Base-by-base conservation (phyloP, 2,113 vertebrate species). In the Sceloporus tristichus region DNA sequence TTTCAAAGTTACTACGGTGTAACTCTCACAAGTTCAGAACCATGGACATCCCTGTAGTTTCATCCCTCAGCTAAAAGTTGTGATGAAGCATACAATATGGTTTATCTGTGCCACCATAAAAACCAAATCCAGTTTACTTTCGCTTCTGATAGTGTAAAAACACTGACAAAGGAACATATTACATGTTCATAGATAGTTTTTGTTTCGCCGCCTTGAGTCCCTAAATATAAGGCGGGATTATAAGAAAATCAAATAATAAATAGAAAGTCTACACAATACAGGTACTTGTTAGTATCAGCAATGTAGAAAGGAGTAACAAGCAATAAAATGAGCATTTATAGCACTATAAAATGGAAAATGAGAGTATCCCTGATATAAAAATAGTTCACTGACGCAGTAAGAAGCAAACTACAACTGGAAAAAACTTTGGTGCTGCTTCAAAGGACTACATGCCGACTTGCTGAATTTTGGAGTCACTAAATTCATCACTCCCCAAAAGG, bases 361-460 rank as follows among this genome's bases (percentile, higher is more conserved):
- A 2, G 38, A 59, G n/a, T 54, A 79, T 76, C 81, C 83, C 54
- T 66, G 75, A 11, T 1, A 1, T 62, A 40, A 89, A 56, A 7
- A 78, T 27, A 89, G 70, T 3, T 73, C 79, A 59, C 25, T 89
- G 23, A 85, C 86, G 92, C 81, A 94, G 74, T 82, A 89, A 91
- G 27, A 71, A 56, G 86, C 86, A 14, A 87, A 0, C 38, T 0
- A 0, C 14, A 82, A 81, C 6, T 89, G 82, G 13, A 21, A 2
- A 73, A 77, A 84, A 80, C 88, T 56, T 21, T 48, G 38, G 9
- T 81, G 54, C 29, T 82, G 62, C 53, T 79, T 56, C 85, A 29
- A 86, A 75, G 53, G 82, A 38, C 18, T 77, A 0, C 73, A 16
- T 48, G 65, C 16, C 38, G 84, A 71, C 65, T 29, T 76, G 40